These are phyloP conservation scores for Drosophila tani DNA, from an alignment of 1,140 invertebrate species.

Conservation along the genomic window DNA sequence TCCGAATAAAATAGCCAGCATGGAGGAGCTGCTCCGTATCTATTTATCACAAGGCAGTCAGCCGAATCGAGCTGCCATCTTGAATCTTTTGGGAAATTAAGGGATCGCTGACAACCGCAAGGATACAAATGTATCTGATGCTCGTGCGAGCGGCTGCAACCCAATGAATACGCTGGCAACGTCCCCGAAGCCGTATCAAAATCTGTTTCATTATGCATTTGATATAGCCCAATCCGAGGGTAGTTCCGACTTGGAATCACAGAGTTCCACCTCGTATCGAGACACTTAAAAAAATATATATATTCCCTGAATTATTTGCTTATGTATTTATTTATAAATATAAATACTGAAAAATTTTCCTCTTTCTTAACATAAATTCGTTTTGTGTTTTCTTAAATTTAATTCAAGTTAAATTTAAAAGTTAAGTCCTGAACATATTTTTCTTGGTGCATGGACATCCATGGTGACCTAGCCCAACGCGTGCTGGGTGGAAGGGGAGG, in stretches of 20 bases:
- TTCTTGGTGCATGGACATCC: slow-evolving; percentile 7
- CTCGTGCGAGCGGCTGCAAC: slow-evolving; percentile 43
- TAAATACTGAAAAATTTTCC: background rate
- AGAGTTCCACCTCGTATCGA: slow-evolving; percentile 1
- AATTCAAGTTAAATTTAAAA: no score
- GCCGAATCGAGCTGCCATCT: slow-evolving; percentile 20
- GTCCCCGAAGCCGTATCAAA: slow-evolving; percentile 62
- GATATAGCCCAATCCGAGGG: slow-evolving; percentile 42
- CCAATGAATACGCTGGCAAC: slow-evolving; percentile 21
- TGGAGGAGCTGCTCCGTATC: background rate
- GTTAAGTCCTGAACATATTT: background rate
- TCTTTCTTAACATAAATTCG: no score
- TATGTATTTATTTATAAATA: background rate
- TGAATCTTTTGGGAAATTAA: slow-evolving; percentile 27
- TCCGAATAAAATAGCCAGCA: background rate
- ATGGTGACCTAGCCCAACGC: slow-evolving; percentile 60
- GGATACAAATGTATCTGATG: slow-evolving; percentile 69
- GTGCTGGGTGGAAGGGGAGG: slow-evolving; percentile 17
- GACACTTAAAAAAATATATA: background rate
- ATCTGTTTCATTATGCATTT: slow-evolving; percentile 58
- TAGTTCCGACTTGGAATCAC: slow-evolving; percentile 36
- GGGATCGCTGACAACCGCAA: slow-evolving; percentile 44
- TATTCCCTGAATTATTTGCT: no score
- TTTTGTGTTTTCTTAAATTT: background rate
- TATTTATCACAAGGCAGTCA: slow-evolving; percentile 6